Evolutionary conservation across 1,140 invertebrate genomes (phyloP).

Genomic region (Saccostrea echinata): DNA sequence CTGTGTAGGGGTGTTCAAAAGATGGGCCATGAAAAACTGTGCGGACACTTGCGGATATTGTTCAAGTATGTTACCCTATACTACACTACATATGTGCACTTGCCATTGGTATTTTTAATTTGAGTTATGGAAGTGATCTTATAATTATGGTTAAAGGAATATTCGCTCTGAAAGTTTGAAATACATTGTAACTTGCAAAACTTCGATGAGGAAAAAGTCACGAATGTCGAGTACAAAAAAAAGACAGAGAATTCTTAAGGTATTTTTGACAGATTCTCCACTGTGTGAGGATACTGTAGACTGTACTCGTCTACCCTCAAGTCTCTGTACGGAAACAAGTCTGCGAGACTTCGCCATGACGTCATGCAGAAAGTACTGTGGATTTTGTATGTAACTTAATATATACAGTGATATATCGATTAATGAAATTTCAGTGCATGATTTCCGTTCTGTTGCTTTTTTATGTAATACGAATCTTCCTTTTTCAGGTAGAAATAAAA

Average conservation of each 20-base stretch:
- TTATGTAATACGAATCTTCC: not conserved
- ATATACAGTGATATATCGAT: not conserved
- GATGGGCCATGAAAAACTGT: slow-evolving; percentile 49
- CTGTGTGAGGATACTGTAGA: slow-evolving; percentile 39
- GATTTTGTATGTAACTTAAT: slow-evolving; percentile 37
- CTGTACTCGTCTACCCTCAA: slow-evolving; percentile 29
- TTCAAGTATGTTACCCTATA: not conserved
- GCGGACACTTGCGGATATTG: slow-evolving; percentile 44
- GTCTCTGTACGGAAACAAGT: slow-evolving; percentile 21
- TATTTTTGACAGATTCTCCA: not conserved
- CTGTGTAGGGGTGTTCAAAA: slow-evolving; percentile 41
- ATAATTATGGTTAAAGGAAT: too few species aligned
- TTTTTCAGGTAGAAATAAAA: not conserved
- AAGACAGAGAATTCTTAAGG: too few species aligned
- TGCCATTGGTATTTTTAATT: not conserved
- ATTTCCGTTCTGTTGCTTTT: not conserved
- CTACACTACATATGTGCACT: not conserved
- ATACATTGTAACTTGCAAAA: too few species aligned
- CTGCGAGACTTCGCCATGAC: slow-evolving; percentile 26
- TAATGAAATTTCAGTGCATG: not conserved
- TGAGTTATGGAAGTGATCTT: too few species aligned
- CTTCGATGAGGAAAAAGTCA: not conserved
- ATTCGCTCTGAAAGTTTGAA: not conserved
- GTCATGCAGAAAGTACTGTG: slow-evolving; percentile 44
- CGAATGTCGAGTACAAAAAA: too few species aligned